Evolutionary conservation across 2,888 invertebrate genomes (phyloP), one percentile per base, ranked within the genome.

Genomic region (Drosophila neonasuta): DNA sequence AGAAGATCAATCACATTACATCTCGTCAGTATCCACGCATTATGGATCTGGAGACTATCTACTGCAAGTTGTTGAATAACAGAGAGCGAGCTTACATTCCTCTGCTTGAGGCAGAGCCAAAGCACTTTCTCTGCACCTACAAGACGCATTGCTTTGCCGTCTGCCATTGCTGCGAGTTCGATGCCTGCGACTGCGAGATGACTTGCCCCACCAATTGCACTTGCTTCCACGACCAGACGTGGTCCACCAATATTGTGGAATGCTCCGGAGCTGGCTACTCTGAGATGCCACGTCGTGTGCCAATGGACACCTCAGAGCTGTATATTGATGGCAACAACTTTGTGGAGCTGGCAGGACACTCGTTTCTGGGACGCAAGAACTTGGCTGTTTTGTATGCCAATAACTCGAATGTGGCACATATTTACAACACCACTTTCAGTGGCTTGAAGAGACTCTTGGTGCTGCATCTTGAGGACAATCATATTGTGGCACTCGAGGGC

Each of bases 171-270:
- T 98, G 98, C 92, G 97, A 97, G 91, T 98, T 97, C 91, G 97
- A 97, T 91, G 97, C 97, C 56, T 98, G 98, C 92, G 98, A 98
- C 92, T 98, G 98, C 92, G 97, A 97, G 92, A 97, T 97, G 96
- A 97, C 96, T 77, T 98, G 98, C 90, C 98, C 98, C 50, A 93
- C 93, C 48, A 97, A 97, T 90, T 98, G 98, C 92, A 96, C 96
- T 67, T 98, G 98, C 90, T 98, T 97, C 92, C 97, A 97, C 90
- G 97, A 98, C 92, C 96, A 96, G 88, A 95, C 96, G 58, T 98
- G 97, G 97, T 95, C 96, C 17, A 96, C 96, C 2, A 97, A 97
- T 90, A 96, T 97, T 77, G 97, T 97, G 77, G 97, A 97, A 91
- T 97, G 97, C 91, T 96, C 96, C 15, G 94, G 93, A 62, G 94